Base-by-base conservation (phyloP, 2,888 invertebrate genomes). In the Sipha maydis region DNA sequence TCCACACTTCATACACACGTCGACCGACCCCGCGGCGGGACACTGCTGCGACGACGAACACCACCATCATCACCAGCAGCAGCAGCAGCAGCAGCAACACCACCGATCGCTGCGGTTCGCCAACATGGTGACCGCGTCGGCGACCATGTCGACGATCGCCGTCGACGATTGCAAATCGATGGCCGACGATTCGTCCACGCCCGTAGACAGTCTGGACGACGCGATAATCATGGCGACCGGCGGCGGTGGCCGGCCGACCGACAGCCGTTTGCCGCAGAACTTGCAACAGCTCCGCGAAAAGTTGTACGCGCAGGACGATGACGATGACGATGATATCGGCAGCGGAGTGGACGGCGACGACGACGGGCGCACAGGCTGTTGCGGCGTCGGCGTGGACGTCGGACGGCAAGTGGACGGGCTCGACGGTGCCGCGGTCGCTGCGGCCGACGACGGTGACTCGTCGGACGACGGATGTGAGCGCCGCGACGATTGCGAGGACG, bases 381-480 rank as follows among this genome's bases (percentile, higher is more conserved):
- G 82, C 89, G 89, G 85, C 31, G 89, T 85, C 56, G 89, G 85
- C 21, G 90, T 83, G 56, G 89, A 78, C 38, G 82, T 9, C 41
- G 41, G 73, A 0, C 34, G 34, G 3, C 34, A 4, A 3, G 34
- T 34, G 34, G 34, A 48, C 91, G 61, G 61, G 8, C 17, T 25
- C 31, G 85, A 21, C 25, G 54, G 19, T 73, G 11, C 54, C 38
- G 86, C 71, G 28, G 3, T 25, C 2, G 21, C 17, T 3, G 41
- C 8, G 28, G 31, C 67, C 71, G 78, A 41, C 85, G 48, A 56
- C 71, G 54, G n/a, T 54, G 86, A 86, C 28, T 86, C 86, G 34
- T 86, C 86, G 56, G 86, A 91, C 56, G 92, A 91, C 89, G 91
- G 91, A 0, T 91, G 92, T 88, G 92, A 91, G 79, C 92, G 92